These are phyloP conservation scores for Pectinophora gossypiella DNA, from an alignment of 1,140 invertebrate genomes.

Conservation along the genomic window DNA sequence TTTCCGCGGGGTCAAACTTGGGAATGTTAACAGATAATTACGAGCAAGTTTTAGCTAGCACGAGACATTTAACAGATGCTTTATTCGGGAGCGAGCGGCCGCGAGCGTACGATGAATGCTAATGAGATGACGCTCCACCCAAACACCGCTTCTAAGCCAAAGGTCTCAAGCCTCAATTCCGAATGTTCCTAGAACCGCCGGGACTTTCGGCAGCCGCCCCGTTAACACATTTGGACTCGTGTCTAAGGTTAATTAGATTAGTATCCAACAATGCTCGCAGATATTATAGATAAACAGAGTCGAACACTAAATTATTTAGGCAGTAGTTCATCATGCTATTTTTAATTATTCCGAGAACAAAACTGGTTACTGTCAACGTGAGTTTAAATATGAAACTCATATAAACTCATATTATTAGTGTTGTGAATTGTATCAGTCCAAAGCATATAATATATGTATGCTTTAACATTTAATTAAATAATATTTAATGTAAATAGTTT, in stretches of 20 bases:
- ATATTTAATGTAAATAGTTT: no score
- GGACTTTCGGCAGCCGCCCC: constrained; percentile 46
- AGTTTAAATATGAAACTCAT: no score
- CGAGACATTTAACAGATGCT: constrained; percentile 74
- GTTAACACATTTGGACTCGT: constrained; percentile 71
- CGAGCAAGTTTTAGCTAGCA: constrained; percentile 68
- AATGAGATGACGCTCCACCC: constrained; percentile 41
- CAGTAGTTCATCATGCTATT: no score
- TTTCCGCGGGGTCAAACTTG: constrained; percentile 69
- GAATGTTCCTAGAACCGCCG: neutral
- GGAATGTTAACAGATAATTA: constrained; percentile 75
- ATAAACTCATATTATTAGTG: no score
- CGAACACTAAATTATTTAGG: no score
- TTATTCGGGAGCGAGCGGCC: constrained; percentile 64
- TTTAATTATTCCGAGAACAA: no score
- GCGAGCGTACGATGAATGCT: constrained; percentile 67
- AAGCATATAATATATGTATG: no score
- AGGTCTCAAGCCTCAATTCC: neutral
- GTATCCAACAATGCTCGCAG: constrained; percentile 45
- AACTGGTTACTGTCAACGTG: no score
- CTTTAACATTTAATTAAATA: no score
- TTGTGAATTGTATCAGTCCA: no score
- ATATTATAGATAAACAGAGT: constrained; percentile 37
- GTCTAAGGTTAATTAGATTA: constrained; percentile 72
- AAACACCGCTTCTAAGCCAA: neutral